A percentile compares a stretch with the other conserved stretches of the same genome.
Conservation (phyloP, 2,888 invertebrate genomes). For the Osedax frankpressi region DNA sequence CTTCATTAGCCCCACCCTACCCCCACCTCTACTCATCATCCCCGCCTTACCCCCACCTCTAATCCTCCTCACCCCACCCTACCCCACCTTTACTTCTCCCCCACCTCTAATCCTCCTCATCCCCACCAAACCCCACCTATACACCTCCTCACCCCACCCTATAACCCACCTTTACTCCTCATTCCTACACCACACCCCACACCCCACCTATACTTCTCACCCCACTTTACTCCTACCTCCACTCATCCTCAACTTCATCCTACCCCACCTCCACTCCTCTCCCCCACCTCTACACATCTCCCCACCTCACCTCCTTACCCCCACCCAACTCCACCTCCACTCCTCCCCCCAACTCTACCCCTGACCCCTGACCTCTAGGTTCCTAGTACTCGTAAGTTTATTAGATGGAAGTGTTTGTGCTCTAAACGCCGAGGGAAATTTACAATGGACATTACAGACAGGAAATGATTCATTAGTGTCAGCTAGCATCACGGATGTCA, state of each 20-base stretch:
- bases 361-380: conserved; percentile 13
- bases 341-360: neutral
- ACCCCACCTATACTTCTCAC: neutral
- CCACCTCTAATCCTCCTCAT: neutral
- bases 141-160: neutral
- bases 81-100: neutral
- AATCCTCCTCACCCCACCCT: neutral
- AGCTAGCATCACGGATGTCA: conserved; percentile 74
- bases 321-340: neutral
- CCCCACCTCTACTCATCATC: neutral
- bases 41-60: neutral
- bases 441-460: conserved; percentile 68
- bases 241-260: neutral
- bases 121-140: neutral
- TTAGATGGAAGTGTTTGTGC: conserved; percentile 77
- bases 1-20: neutral
- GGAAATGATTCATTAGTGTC: conserved; percentile 65
- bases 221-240: neutral
- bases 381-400: conserved; percentile 68
- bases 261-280: neutral
- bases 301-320: neutral
- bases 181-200: neutral
- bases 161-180: neutral
- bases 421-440: conserved; percentile 57
- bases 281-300: neutral